phyloP scores from a whole-genome alignment of 1,140 invertebrate species.

The Aphelenchoides fujianensis region DNA sequence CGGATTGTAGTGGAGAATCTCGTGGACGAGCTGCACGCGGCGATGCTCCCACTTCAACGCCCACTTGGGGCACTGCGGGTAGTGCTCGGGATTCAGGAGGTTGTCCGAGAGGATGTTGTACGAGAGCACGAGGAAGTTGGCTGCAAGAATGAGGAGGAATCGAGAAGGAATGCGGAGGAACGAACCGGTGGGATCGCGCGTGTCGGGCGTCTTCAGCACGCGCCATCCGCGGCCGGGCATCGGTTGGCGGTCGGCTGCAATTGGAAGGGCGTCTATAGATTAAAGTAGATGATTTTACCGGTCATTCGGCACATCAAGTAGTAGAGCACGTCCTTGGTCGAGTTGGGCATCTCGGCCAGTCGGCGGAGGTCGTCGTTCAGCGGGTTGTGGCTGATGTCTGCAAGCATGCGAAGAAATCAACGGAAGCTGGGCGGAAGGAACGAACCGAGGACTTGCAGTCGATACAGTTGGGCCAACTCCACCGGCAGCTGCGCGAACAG shows the following conservation, averaged over 20 bases:
- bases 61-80: constrained; percentile 93
- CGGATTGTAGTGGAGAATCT: constrained; percentile 90
- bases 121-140: constrained; percentile 93
- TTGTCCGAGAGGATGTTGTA: constrained; percentile 99
- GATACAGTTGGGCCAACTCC: constrained; percentile 94
- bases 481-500: constrained; percentile 85
- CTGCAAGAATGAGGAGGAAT: too few relatives aligned
- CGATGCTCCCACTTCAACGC: constrained; percentile 96
- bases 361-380: constrained; percentile 83
- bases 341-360: constrained; percentile 85
- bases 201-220: too few relatives aligned
- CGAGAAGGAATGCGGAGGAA: too few relatives aligned
- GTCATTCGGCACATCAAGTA: constrained; percentile 74
- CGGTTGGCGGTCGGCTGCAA: not conserved
- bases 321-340: constrained; percentile 84
- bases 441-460: constrained; percentile 73
- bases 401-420: constrained; percentile 62
- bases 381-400: constrained; percentile 88
- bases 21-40: constrained; percentile 93
- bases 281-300: constrained; percentile 32
- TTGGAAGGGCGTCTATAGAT: too few relatives aligned
- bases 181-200: too few relatives aligned
- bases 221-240: not conserved
- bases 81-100: constrained; percentile 89
- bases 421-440: constrained; percentile 15